A percentile compares a stretch with the other conserved stretches of the same genome.
phyloP scores from a whole-genome alignment of 2,113 vertebrate genomes.

The Aphelocoma coerulescens region DNA sequence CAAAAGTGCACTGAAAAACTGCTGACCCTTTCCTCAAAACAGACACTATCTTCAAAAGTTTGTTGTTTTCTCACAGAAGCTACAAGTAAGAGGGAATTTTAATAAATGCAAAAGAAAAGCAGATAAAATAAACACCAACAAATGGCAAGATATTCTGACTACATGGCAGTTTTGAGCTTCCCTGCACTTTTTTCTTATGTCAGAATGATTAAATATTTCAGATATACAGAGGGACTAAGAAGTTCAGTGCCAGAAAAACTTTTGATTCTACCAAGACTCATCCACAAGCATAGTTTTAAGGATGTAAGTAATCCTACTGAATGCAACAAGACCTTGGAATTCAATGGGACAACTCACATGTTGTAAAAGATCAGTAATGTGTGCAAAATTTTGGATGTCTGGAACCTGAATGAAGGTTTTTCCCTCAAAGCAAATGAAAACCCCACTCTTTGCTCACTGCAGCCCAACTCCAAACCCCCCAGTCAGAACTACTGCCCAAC shows the following conservation, averaged over 20 bases:
- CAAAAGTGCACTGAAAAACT: background rate
- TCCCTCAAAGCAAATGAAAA: background rate
- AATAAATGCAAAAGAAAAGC: background rate
- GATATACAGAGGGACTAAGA: background rate
- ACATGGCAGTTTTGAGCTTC: background rate
- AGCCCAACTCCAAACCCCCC: background rate
- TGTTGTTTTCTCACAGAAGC: background rate
- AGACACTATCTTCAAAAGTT: background rate
- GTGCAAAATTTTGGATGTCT: background rate
- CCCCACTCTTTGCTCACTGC: rapidly evolving
- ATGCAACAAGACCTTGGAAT: background rate
- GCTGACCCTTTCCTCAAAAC: background rate
- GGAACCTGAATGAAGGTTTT: background rate
- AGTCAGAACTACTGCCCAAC: background rate
- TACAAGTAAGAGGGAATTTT: background rate
- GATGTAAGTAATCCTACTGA: background rate
- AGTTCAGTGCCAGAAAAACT: background rate
- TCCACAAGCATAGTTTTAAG: background rate
- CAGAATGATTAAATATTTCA: background rate
- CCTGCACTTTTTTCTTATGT: background rate
- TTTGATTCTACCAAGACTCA: background rate
- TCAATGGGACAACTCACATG: background rate
- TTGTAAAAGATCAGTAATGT: background rate
- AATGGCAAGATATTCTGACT: background rate
- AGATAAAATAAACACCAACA: background rate